phyloP scores from a whole-genome alignment of 2,888 invertebrate species.

The Melanchra persicariae region DNA sequence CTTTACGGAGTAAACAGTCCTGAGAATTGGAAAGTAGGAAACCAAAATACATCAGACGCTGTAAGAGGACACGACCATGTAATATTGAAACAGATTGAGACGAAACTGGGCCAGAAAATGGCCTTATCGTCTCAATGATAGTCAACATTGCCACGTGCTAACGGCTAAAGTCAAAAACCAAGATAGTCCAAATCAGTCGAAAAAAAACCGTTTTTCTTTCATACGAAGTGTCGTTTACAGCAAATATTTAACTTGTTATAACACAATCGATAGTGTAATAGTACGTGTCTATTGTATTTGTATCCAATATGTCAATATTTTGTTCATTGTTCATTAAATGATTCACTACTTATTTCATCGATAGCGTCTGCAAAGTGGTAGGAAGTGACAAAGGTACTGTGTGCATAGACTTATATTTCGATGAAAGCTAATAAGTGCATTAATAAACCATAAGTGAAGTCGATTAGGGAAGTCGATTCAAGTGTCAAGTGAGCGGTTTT shows the following conservation, averaged over 20 bases:
- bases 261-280: constrained; percentile 20
- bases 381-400: constrained; percentile 8
- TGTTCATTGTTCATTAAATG: constrained; percentile 41
- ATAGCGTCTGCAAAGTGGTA: not conserved
- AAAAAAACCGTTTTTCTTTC: not conserved
- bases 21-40: constrained; percentile 11
- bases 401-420: not conserved
- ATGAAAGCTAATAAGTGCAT: constrained; percentile 23
- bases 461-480: constrained; percentile 56
- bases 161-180: not conserved
- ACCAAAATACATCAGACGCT: constrained; percentile 17
- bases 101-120: not conserved
- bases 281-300: constrained; percentile 36
- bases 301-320: constrained; percentile 32
- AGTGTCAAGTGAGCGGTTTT: constrained; percentile 68
- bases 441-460: constrained; percentile 41
- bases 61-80: not conserved
- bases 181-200: not conserved
- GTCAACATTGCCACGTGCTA: constrained; percentile 4
- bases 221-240: not conserved
- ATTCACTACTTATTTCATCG: constrained; percentile 39
- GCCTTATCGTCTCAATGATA: not conserved
- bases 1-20: constrained; percentile 11
- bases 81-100: not conserved
- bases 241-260: constrained; percentile 7